Base-by-base conservation (phyloP, 2,888 invertebrate species). In the Nysson spinosus region DNA sequence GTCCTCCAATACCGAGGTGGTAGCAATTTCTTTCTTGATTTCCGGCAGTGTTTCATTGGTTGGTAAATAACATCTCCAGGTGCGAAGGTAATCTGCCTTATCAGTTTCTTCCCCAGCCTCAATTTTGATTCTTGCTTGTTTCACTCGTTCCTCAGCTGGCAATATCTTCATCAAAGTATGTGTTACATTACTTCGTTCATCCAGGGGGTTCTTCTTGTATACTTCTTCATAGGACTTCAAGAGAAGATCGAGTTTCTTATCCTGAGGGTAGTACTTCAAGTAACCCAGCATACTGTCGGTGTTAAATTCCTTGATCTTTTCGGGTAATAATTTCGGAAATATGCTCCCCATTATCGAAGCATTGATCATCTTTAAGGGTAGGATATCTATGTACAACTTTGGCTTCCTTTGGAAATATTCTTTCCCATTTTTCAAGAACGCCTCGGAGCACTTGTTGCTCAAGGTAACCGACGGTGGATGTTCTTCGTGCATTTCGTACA, bases 31-130 rank as follows among this genome's bases (percentile, higher is more conserved):
- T 0, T 34, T 5, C 26, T 76, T 84, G 1, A 85, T 61, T 2
- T 46, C 3, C 0, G 76, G 57, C 20, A 86, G 74, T 0, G 79
- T 57, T 28, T 83, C 83, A 0, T 54, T 5, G 0, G 55, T 44
- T 0, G 80, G 70, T 12, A 86, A 50, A 20, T 83, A 87, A 54
- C 78, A 79, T 12, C 69, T 64, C 85, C 86, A 85, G 0, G 50
- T 63, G 0, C 5, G 3, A 0, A 20, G 9, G 0, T 46, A 30
- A 1, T 54, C 3, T 0, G 19, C 3, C 28, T 0, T 0, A 2
- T n/a, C 4, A 4, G 17, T 42, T 12, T 50, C 58, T 0, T 44
- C 11, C n/a, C n/a, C n/a, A 2, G 61, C 60, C 0, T n/a, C n/a
- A n/a, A 84, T 6, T 32, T 82, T 84, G 3, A 65, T 57, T 5